Base-by-base conservation (phyloP, 2,113 vertebrate species). In the Nycticorax nycticorax region DNA sequence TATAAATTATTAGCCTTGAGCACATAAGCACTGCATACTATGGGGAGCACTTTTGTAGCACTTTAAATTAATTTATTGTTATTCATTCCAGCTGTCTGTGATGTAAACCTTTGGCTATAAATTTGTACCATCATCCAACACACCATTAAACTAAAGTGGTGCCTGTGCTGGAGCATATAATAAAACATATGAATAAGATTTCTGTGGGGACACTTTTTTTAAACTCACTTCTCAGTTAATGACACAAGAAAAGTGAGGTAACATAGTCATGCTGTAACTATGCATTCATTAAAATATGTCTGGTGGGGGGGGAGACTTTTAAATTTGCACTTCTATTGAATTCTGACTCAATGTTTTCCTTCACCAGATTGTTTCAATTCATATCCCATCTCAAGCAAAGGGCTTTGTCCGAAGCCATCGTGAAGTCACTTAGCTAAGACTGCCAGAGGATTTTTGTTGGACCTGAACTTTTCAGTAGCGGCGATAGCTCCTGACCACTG, bases 21-120 rank as follows among this genome's bases (percentile, higher is more conserved):
- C 96, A 97, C 97, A 98, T 98, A 98, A 98, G 97, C 97, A 97
- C 91, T 97, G 97, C 97, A 97, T 97, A 98, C 98, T 98, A 97
- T 84, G 88, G 98, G 98, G 98, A 98, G 95, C 97, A 98, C 97
- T 98, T 98, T 92, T 95, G 97, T 96, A 98, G 97, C 98, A 98
- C 98, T 98, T 98, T 98, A 98, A 98, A 98, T 98, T 98, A 98
- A 98, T 98, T 98, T 98, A 98, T 98, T 98, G 98, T 98, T 98
- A 98, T 98, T 98, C 98, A 98, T 98, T 98, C 98, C 98, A 98
- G 97, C 98, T 98, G 98, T 98, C 98, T 98, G 96, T 97, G 98
- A 98, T 98, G 97, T 98, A 98, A 98, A 98, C 98, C 97, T 97
- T 97, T 96, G 96, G 97, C 97, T 97, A 97, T 98, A 98, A 98